phyloP scores from a whole-genome alignment of 2,888 invertebrate genomes.

The Diarsia rubi region DNA sequence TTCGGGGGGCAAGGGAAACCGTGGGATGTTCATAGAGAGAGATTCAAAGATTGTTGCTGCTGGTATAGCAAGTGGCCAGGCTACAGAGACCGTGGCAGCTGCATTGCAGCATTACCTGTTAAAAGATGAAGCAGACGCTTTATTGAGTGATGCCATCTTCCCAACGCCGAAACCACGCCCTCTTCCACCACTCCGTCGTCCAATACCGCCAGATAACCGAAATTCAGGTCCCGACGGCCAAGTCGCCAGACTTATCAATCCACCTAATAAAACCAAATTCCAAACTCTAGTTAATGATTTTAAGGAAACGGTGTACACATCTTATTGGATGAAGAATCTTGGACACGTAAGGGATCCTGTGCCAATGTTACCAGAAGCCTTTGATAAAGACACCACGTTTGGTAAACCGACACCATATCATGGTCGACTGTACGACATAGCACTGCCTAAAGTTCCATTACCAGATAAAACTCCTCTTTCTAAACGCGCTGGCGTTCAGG shows the following conservation, averaged over 20 bases:
- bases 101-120: constrained; percentile 80
- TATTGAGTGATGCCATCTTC: constrained; percentile 80
- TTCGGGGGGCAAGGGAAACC: constrained; percentile 85
- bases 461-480: constrained; percentile 77
- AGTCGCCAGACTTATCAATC: constrained; percentile 76
- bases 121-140: constrained; percentile 83
- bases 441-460: constrained; percentile 81
- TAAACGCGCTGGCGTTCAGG: constrained; percentile 76
- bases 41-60: constrained; percentile 83
- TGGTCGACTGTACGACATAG: constrained; percentile 81
- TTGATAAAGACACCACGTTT: constrained; percentile 79
- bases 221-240: constrained; percentile 75
- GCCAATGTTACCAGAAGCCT: constrained; percentile 85
- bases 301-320: constrained; percentile 80
- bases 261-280: constrained; percentile 81
- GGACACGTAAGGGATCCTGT: constrained; percentile 77
- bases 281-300: constrained; percentile 80
- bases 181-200: constrained; percentile 77
- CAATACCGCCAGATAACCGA: constrained; percentile 77
- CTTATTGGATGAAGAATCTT: constrained; percentile 83
- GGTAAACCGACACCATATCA: constrained; percentile 77
- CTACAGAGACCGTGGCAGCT: constrained; percentile 74
- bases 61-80: constrained; percentile 81
- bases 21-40: constrained; percentile 82
- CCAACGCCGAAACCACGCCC: constrained; percentile 77